Conservation (phyloP, 2,888 invertebrate species). For the Hirtodrosophila duncani region DNA sequence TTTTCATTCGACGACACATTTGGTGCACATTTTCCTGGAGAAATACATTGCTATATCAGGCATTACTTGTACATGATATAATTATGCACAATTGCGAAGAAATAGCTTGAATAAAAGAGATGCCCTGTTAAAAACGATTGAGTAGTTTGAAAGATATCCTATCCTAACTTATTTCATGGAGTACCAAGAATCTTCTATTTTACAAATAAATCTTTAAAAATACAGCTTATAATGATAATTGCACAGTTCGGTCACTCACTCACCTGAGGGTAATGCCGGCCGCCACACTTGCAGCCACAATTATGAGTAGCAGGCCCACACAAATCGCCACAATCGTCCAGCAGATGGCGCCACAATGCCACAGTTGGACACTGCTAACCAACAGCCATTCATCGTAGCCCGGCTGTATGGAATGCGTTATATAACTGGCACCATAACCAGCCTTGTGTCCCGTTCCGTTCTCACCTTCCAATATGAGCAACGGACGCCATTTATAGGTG, state of each 20-base stretch:
- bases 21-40: too few relatives aligned
- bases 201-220: neutral
- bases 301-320: slow-evolving; percentile 69
- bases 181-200: too few relatives aligned
- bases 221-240: neutral
- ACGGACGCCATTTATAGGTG: slow-evolving; percentile 75
- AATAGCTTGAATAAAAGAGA: too few relatives aligned
- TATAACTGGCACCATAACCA: slow-evolving; percentile 63
- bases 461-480: slow-evolving; percentile 77
- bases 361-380: slow-evolving; percentile 71
- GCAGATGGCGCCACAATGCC: slow-evolving; percentile 76
- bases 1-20: too few relatives aligned
- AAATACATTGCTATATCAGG: too few relatives aligned
- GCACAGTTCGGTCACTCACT: slow-evolving; percentile 36
- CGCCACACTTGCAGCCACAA: slow-evolving; percentile 75
- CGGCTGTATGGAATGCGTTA: slow-evolving; percentile 77
- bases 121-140: too few relatives aligned
- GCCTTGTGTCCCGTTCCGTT: slow-evolving; percentile 39
- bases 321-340: slow-evolving; percentile 76
- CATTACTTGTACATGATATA: too few relatives aligned
- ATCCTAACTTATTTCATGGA: too few relatives aligned
- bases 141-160: neutral
- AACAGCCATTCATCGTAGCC: slow-evolving; percentile 77
- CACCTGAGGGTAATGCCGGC: slow-evolving; percentile 77
- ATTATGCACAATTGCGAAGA: too few relatives aligned